phyloP scores from a whole-genome alignment of 2,113 vertebrate species.

The Oncorhynchus gorbuscha region DNA sequence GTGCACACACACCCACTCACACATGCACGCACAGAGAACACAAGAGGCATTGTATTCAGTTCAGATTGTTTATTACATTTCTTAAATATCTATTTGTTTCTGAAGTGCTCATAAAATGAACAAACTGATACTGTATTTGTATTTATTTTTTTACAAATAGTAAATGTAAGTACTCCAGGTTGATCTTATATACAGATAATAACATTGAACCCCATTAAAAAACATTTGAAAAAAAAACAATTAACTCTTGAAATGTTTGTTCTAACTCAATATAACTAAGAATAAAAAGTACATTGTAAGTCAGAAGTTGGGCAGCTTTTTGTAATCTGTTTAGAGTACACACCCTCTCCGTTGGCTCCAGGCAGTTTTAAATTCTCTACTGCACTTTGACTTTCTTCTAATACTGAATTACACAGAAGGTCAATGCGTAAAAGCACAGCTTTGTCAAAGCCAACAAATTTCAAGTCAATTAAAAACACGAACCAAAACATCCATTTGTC shows the following conservation, averaged over 20 bases:
- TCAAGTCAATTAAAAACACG: constrained; percentile 64
- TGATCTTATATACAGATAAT: constrained; percentile 94
- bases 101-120: constrained; percentile 88
- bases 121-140: constrained; percentile 92
- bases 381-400: constrained; percentile 75
- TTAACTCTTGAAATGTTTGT: constrained; percentile 84
- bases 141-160: constrained; percentile 98
- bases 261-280: constrained; percentile 86
- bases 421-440: constrained; percentile 92
- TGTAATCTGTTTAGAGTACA: constrained; percentile 74
- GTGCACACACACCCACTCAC: constrained; percentile 53
- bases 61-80: constrained; percentile 87
- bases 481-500: constrained; percentile 65
- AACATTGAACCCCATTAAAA: constrained; percentile 95
- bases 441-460: constrained; percentile 86
- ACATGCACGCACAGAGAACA: constrained; percentile 46
- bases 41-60: constrained; percentile 62
- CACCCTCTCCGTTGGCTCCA: constrained; percentile 68
- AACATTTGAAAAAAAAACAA: constrained; percentile 94
- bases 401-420: constrained; percentile 88
- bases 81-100: constrained; percentile 93
- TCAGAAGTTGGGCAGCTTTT: constrained; percentile 88
- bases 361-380: constrained; percentile 84
- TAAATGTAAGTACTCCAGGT: constrained; percentile 95
- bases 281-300: constrained; percentile 84